Evolutionary conservation across 1,140 invertebrate species (phyloP).

Genomic region (Musca vetustissima): DNA sequence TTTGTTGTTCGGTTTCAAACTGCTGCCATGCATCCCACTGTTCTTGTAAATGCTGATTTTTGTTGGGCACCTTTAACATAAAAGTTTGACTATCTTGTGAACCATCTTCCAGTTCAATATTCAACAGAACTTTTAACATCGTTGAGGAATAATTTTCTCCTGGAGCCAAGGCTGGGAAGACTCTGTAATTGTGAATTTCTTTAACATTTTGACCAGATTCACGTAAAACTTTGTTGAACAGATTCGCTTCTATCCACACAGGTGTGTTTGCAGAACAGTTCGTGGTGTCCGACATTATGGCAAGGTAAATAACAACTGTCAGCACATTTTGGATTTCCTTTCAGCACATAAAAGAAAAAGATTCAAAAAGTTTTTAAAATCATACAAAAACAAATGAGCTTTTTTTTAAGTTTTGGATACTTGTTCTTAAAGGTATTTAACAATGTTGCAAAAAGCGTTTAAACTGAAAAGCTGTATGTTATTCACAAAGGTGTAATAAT

Average conservation of each 20-base stretch:
- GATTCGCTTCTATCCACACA: not conserved
- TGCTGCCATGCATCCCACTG: slow-evolving; percentile 36
- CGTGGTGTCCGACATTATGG: not conserved
- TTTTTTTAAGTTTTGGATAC: too few species aligned
- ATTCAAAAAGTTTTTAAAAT: too few species aligned
- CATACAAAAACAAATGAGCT: too few species aligned
- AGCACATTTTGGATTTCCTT: too few species aligned
- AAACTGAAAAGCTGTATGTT: too few species aligned
- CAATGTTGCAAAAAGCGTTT: too few species aligned
- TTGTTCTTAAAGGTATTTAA: too few species aligned
- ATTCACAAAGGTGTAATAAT: too few species aligned
- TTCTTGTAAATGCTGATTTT: slow-evolving; percentile 36
- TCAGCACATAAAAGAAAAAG: too few species aligned
- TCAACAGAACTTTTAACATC: not conserved
- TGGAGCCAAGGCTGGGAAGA: not conserved
- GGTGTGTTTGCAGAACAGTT: slow-evolving; percentile 13
- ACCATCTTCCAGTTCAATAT: not conserved
- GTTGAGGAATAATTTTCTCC: slow-evolving; percentile 18
- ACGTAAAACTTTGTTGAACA: slow-evolving; percentile 3
- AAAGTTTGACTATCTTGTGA: slow-evolving; percentile 22
- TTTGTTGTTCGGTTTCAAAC: slow-evolving; percentile 37
- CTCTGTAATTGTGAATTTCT: not conserved
- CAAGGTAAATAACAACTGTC: too few species aligned
- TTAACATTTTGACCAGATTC: not conserved
- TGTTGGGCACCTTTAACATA: slow-evolving; percentile 46